phyloP scores from a whole-genome alignment of 2,113 vertebrate species.

The Pluvialis apricaria region DNA sequence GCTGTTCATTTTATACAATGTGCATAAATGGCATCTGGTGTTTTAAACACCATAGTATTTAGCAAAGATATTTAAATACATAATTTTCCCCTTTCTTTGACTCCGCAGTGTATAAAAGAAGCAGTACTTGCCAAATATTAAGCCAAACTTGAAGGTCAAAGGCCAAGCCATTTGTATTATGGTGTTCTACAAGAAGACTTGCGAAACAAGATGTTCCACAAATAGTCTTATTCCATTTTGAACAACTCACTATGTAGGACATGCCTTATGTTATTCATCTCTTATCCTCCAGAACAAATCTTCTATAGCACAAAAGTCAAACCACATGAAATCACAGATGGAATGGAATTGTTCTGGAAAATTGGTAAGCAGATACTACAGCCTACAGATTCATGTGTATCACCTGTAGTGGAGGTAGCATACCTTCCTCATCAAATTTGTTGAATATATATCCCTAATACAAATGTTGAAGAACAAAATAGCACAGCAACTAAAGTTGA shows the following conservation, averaged over 20 bases:
- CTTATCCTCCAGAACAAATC: background rate
- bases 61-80: background rate
- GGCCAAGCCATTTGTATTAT: background rate
- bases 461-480: background rate
- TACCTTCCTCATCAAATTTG: background rate
- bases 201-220: background rate
- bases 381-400: background rate
- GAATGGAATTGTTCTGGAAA: background rate
- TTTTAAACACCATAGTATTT: background rate
- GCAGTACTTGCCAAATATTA: background rate
- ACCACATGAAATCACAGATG: background rate
- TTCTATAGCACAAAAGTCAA: background rate
- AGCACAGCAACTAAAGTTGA: background rate
- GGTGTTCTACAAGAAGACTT: background rate
- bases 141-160: background rate
- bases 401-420: background rate
- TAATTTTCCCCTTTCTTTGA: background rate
- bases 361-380: background rate
- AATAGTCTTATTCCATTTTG: background rate
- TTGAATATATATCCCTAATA: no score
- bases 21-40: background rate
- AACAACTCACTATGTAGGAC: background rate
- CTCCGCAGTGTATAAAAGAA: background rate
- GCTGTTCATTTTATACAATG: background rate
- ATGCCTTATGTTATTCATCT: background rate